Evolutionary conservation across 2,113 vertebrate genomes (phyloP).

Genomic region (Prinia subflava): DNA sequence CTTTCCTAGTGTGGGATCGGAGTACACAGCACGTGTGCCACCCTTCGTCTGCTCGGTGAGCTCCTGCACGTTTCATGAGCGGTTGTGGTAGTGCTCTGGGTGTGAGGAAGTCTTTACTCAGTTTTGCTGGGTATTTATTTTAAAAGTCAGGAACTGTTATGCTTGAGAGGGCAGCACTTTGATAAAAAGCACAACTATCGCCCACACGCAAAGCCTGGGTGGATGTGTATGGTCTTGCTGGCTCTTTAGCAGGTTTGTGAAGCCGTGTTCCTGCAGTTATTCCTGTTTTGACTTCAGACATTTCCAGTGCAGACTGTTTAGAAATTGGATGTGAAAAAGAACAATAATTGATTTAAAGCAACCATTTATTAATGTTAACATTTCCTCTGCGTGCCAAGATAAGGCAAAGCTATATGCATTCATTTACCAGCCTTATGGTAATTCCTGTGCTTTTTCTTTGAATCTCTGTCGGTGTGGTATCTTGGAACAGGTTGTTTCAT

Average conservation of each 20-base stretch:
- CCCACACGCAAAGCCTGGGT: not conserved
- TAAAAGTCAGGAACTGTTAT: not conserved
- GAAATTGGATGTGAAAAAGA: not conserved
- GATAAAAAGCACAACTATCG: not conserved
- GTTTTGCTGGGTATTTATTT: not conserved
- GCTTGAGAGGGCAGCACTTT: not conserved
- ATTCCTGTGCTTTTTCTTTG: not conserved
- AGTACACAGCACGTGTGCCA: rapidly evolving
- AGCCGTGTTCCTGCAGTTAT: not conserved
- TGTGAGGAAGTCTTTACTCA: not conserved
- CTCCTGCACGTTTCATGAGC: rapidly evolving
- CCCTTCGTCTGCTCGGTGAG: not conserved
- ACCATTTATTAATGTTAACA: not conserved
- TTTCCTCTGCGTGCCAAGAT: not conserved
- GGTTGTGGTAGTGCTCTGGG: not conserved
- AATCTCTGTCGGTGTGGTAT: not conserved
- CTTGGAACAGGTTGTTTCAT: slow-evolving; percentile 15
- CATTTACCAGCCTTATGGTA: not conserved
- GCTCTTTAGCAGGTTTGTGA: not conserved
- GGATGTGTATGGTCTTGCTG: not conserved
- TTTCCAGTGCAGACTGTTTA: slow-evolving; percentile 18
- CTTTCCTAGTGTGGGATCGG: not conserved
- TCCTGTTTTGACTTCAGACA: slow-evolving; percentile 38
- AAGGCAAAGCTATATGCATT: not conserved
- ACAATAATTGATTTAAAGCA: not conserved